phyloP scores from a whole-genome alignment of 2,888 invertebrate genomes.

The Eupithecia subfuscata region DNA sequence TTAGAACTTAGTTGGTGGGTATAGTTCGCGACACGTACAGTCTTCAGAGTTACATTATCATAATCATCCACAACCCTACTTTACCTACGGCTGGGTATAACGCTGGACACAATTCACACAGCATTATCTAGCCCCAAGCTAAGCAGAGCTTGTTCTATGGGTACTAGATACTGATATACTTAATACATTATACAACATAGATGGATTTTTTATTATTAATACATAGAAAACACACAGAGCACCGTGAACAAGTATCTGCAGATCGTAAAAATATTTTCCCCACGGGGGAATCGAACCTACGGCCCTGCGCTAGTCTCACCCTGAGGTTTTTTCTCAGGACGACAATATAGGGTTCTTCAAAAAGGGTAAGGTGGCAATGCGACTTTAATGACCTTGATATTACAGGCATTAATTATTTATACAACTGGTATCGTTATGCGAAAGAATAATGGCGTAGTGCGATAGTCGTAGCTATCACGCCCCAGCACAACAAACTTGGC shows the following conservation, averaged over 20 bases:
- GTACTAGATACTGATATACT: too few species aligned
- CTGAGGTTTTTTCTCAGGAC: not conserved
- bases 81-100: not conserved
- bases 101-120: too few species aligned
- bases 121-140: too few species aligned
- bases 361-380: not conserved
- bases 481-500: not conserved
- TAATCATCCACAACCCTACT: not conserved
- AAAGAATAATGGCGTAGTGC: not conserved
- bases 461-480: not conserved
- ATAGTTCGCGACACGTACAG: not conserved
- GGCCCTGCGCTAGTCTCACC: not conserved
- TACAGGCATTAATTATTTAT: not conserved
- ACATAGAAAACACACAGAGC: too few species aligned
- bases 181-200: too few species aligned
- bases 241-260: too few species aligned
- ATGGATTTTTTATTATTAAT: too few species aligned
- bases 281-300: not conserved
- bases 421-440: not conserved
- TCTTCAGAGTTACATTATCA: not conserved
- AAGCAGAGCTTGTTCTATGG: too few species aligned
- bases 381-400: not conserved
- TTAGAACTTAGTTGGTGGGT: not conserved
- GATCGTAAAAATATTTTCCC: too few species aligned
- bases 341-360: not conserved